phyloP scores from a whole-genome alignment of 2,888 invertebrate genomes.

The Drosophila macrospina region DNA sequence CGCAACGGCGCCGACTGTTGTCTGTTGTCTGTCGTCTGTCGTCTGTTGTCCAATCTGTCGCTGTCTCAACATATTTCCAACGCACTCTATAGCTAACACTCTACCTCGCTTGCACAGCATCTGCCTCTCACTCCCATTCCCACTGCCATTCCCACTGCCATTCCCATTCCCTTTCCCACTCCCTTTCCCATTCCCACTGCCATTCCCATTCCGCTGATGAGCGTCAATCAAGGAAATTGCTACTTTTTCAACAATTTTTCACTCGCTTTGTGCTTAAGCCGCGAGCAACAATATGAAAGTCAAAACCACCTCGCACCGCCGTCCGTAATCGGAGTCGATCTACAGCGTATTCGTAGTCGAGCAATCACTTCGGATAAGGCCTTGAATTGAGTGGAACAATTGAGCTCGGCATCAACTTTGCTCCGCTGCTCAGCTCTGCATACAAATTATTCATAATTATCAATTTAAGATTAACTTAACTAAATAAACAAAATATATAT shows the following conservation, averaged over 20 bases:
- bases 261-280: conserved; percentile 62
- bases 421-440: no score
- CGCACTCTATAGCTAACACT: conserved; percentile 1
- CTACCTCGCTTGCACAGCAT: neutral
- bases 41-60: conserved; percentile 39
- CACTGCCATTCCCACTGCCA: neutral
- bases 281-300: conserved; percentile 46
- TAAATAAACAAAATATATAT: no score
- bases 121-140: no score
- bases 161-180: conserved; percentile 15
- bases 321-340: conserved; percentile 24
- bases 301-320: conserved; percentile 33
- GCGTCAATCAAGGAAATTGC: conserved; percentile 80
- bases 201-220: conserved; percentile 60
- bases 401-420: conserved; percentile 17
- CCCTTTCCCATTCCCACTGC: neutral
- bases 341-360: conserved; percentile 10
- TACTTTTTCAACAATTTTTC: conserved; percentile 77
- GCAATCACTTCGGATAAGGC: conserved; percentile 29
- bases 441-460: no score
- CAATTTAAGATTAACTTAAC: no score
- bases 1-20: conserved; percentile 31
- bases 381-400: conserved; percentile 24
- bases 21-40: conserved; percentile 43
- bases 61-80: conserved; percentile 35